Conservation (phyloP, 35 echinoderm and acorn worm genomes). For the Chiridota heheva region DNA sequence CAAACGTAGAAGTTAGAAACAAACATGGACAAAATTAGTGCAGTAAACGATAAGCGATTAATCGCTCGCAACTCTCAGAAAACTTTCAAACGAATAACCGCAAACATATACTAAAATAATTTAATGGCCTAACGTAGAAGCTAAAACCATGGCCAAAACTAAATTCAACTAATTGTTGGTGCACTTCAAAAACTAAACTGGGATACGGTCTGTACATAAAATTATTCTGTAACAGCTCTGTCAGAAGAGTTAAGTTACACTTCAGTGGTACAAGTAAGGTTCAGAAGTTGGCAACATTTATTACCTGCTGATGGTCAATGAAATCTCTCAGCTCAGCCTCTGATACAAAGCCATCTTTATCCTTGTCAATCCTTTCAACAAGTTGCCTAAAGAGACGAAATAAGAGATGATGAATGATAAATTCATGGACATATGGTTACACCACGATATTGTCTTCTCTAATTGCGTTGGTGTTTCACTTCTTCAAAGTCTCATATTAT, state of each 20-base stretch:
- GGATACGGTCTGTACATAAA: too few relatives aligned
- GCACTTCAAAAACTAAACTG: too few relatives aligned
- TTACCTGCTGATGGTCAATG: constrained; percentile 69
- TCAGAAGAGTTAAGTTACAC: background rate
- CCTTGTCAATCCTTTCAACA: constrained; percentile 66
- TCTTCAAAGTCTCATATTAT: background rate
- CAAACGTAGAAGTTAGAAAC: background rate
- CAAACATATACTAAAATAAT: background rate
- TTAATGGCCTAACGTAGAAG: background rate
- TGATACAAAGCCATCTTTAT: constrained; percentile 54
- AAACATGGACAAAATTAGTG: background rate
- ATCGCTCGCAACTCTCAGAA: background rate
- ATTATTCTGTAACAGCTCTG: background rate
- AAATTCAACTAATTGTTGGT: too few relatives aligned
- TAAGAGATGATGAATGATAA: background rate
- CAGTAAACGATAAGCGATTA: background rate
- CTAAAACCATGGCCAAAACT: background rate
- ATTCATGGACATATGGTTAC: background rate
- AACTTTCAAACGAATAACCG: background rate
- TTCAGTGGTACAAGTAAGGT: too few relatives aligned
- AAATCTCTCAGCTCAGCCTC: constrained; percentile 53
- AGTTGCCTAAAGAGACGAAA: constrained; percentile 46
- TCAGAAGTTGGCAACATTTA: background rate
- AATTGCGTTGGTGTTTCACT: background rate
- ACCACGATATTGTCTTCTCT: background rate